A percentile compares a stretch with the other conserved stretches of the same genome.
Evolutionary conservation across 35 echinoderm and acorn worm species (phyloP).

Genomic region (Apostichopus californicus): DNA sequence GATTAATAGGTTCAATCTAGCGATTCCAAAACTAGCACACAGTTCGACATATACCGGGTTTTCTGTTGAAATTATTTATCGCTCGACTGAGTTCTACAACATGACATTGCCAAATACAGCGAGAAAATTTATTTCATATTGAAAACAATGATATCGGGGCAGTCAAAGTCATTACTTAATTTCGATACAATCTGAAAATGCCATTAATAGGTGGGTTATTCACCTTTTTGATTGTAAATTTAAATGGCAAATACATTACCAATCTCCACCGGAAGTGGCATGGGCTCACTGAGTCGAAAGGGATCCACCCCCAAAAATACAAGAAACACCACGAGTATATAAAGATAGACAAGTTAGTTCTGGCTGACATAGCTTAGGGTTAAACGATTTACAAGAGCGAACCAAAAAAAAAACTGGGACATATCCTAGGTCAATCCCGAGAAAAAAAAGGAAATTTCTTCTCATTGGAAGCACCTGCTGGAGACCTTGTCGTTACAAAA

Average conservation of each 20-base stretch:
- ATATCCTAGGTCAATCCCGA: constrained; percentile 9
- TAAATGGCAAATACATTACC: constrained; percentile 29
- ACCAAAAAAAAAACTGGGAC: not conserved
- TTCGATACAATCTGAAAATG: not conserved
- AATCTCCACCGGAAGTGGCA: constrained; percentile 27
- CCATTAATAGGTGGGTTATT: not conserved
- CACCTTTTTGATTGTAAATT: constrained; percentile 2
- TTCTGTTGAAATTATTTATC: constrained; percentile 4
- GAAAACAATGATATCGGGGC: constrained; percentile 14
- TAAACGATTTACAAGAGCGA: constrained; percentile 13
- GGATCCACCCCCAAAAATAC: constrained; percentile 8
- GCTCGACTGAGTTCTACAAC: not conserved
- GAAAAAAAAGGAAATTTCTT: not conserved
- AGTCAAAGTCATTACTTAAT: constrained; percentile 4
- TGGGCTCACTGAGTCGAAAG: constrained; percentile 9
- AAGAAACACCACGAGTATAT: not conserved
- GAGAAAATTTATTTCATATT: not conserved
- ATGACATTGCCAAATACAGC: constrained; percentile 17
- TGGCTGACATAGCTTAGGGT: constrained; percentile 31
- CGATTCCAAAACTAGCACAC: not conserved
- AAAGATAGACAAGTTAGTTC: constrained; percentile 33
- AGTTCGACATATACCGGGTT: not conserved
- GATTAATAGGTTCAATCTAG: constrained; percentile 19
- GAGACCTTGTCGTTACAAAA: constrained; percentile 24
- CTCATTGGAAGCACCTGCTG: not conserved